phyloP scores from a whole-genome alignment of 1,140 invertebrate species.

The Habropoda laboriosa region DNA sequence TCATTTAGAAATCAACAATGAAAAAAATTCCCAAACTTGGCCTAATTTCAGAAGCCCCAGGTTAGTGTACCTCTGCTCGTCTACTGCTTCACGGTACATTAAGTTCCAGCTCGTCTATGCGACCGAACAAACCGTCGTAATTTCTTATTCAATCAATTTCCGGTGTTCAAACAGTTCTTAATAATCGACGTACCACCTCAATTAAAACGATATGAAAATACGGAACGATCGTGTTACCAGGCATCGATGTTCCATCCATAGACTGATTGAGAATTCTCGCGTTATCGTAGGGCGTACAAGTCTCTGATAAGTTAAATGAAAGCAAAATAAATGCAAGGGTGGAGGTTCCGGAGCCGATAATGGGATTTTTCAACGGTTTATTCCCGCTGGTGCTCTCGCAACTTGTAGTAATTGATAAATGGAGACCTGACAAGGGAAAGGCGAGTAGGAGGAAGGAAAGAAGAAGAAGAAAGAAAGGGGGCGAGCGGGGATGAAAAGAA shows the following conservation, averaged over 20 bases:
- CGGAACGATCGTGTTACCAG: neutral
- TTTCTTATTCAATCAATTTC: no score
- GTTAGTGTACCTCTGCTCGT: no score
- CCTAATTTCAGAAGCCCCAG: no score
- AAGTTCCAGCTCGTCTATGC: no score
- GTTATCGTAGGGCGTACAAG: slow-evolving; percentile 19
- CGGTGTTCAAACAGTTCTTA: no score
- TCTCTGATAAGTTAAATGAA: slow-evolving; percentile 55
- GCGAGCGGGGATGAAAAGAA: slow-evolving; percentile 1
- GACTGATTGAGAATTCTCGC: slow-evolving; percentile 38
- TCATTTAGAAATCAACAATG: no score
- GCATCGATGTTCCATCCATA: slow-evolving; percentile 30
- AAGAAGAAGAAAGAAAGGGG: neutral
- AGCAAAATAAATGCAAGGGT: slow-evolving; percentile 52
- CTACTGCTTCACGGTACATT: no score
- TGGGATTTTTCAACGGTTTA: slow-evolving; percentile 63
- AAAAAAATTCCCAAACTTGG: no score
- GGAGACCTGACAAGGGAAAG: slow-evolving; percentile 31
- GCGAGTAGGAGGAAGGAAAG: neutral
- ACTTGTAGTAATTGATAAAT: slow-evolving; percentile 67
- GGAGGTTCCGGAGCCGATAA: slow-evolving; percentile 48
- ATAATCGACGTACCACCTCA: neutral
- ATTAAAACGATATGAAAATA: neutral
- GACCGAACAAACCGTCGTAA: no score
- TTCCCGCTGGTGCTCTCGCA: slow-evolving; percentile 40